Base-by-base conservation (phyloP, 1,140 invertebrate species). In the Stratiolaelaps scimitus region DNA sequence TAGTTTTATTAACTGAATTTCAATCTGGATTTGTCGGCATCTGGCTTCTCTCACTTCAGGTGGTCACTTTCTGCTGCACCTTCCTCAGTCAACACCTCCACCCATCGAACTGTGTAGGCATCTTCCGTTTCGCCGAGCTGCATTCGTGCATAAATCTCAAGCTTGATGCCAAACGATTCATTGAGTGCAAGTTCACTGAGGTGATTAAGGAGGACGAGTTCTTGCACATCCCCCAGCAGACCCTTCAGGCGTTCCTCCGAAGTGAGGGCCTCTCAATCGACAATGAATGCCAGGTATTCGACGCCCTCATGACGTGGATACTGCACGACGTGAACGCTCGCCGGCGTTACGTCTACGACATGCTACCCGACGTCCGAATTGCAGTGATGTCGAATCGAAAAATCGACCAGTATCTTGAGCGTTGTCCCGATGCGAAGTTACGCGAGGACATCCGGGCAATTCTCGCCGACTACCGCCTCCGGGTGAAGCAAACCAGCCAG, bases 241-340 rank as follows among this genome's bases (percentile, higher is more conserved):
- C 88, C 73, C 76, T 95, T 65, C 81, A 86, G 67, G 83, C 82
- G 70, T 84, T 89, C 71, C 77, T 96, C 23, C 83, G 84, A 71
- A 91, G 89, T 68, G 92, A 96, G 78, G 82, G 89, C 73, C 79
- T 96, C 60, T 85, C 86, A 73, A 87, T 96, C 64, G 86, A 91
- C 73, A 88, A 85, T 71, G 92, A 96, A 81, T 87, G 85, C 71
- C 88, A 95, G 82, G 86, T 94, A 67, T 87, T 94, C 76, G 83
- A 87, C 78, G 87, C 88, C 67, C 91, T 90, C 26, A 81, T 95
- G 69, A 81, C 85, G 69, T 96, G 92, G 92, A 85, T 95, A 48
- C 83, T 84, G 71, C 84, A 89, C 73, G 87, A 92, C 75, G 81
- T 89, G 34, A 78, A 83, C 28, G 81, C 84, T 66, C 80, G 92